phyloP scores from a whole-genome alignment of 2,888 invertebrate genomes.

The Lomographa bimaculata region DNA sequence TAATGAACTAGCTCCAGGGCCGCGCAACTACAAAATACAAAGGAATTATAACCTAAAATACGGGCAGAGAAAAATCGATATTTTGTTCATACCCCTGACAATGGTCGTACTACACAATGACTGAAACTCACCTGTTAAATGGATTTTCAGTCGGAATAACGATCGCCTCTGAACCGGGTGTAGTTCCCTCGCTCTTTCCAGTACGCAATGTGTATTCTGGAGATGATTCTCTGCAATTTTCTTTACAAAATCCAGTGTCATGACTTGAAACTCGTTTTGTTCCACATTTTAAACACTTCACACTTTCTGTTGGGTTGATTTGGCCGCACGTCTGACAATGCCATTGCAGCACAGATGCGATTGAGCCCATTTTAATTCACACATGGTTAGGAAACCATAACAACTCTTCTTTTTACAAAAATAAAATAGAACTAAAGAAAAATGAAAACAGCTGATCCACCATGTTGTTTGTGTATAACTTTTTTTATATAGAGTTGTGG shows the following conservation, averaged over 20 bases:
- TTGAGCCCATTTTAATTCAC: slow-evolving; percentile 92
- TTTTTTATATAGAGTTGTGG: slow-evolving; percentile 42
- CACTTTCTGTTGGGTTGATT: slow-evolving; percentile 94
- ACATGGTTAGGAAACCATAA: slow-evolving; percentile 82
- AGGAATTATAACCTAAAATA: slow-evolving; percentile 75
- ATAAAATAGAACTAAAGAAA: slow-evolving; percentile 66
- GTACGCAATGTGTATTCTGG: slow-evolving; percentile 68
- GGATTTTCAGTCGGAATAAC: slow-evolving; percentile 68
- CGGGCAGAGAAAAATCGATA: slow-evolving; percentile 76
- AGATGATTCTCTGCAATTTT: slow-evolving; percentile 69
- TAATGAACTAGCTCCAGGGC: slow-evolving; percentile 60
- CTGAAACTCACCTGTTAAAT: slow-evolving; percentile 70
- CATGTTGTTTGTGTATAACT: slow-evolving; percentile 84
- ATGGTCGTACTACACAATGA: slow-evolving; percentile 50
- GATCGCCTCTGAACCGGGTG: slow-evolving; percentile 72
- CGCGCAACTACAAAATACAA: slow-evolving; percentile 64
- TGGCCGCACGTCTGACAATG: slow-evolving; percentile 94
- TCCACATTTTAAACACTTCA: slow-evolving; percentile 93
- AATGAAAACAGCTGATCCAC: slow-evolving; percentile 85
- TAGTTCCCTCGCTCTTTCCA: slow-evolving; percentile 73
- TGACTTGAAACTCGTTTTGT: slow-evolving; percentile 84
- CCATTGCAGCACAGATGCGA: slow-evolving; percentile 97
- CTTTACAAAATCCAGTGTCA: slow-evolving; percentile 75
- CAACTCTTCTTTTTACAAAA: slow-evolving; percentile 73
- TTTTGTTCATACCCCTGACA: slow-evolving; percentile 56